Evolutionary conservation across 2,113 vertebrate genomes (phyloP).

Genomic region (Macrotus californicus): DNA sequence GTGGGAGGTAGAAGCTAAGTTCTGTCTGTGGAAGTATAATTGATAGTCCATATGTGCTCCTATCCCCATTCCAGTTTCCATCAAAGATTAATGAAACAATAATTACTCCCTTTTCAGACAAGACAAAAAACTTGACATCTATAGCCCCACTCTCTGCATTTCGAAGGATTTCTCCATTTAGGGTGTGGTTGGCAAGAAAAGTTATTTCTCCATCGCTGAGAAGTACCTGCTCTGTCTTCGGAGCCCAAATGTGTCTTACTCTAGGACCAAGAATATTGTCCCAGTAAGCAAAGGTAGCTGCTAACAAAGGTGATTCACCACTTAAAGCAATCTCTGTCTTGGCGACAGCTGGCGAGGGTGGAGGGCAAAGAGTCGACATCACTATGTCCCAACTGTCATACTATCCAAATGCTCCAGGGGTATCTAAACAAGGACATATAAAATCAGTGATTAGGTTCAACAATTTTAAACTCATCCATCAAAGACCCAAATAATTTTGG

Average conservation of each 20-base stretch:
- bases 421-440: constrained; percentile 61
- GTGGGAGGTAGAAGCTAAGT: constrained; percentile 93
- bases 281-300: constrained; percentile 99
- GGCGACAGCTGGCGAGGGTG: constrained; percentile 95
- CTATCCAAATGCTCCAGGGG: constrained; percentile 22
- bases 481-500: neutral
- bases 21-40: constrained; percentile 95
- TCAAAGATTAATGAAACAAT: constrained; percentile 98
- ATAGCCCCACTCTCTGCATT: constrained; percentile 96
- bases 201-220: constrained; percentile 96
- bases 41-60: constrained; percentile 96
- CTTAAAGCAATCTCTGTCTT: constrained; percentile 92
- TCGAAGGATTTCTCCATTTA: constrained; percentile 97
- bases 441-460: neutral
- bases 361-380: constrained; percentile 94
- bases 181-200: constrained; percentile 96
- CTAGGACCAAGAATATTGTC: constrained; percentile 98
- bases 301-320: constrained; percentile 93
- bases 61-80: constrained; percentile 96
- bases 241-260: constrained; percentile 96
- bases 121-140: constrained; percentile 97
- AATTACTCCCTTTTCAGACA: constrained; percentile 96
- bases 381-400: constrained; percentile 24
- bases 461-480: neutral
- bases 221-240: constrained; percentile 87